phyloP scores from a whole-genome alignment of 2,113 vertebrate genomes.

The Corythornis madagascariensis region DNA sequence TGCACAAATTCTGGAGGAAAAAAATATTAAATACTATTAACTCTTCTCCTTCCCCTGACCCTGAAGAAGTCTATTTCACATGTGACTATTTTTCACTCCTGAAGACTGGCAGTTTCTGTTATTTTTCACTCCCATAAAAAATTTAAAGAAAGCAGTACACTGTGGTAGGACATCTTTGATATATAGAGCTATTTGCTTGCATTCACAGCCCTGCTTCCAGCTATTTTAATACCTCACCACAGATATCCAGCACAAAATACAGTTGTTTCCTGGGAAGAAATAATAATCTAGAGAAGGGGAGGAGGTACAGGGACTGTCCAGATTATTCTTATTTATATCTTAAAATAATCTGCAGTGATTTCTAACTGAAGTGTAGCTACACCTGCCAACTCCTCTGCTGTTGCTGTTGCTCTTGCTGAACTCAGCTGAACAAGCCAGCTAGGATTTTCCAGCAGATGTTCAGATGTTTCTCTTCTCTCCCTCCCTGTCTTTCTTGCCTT shows the following conservation, averaged over 20 bases:
- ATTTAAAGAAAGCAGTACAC: neutral
- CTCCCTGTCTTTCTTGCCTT: conserved; percentile 15
- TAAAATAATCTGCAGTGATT: conserved; percentile 54
- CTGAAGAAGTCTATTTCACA: neutral
- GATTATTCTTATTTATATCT: conserved; percentile 69
- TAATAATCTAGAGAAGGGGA: neutral
- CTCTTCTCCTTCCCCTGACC: neutral
- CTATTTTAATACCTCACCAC: neutral
- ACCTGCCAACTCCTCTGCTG: conserved; percentile 70
- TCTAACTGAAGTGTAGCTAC: conserved; percentile 53
- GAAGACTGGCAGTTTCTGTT: neutral
- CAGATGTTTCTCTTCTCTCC: conserved; percentile 51
- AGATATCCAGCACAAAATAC: neutral
- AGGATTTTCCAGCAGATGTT: conserved; percentile 71
- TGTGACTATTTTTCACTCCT: neutral
- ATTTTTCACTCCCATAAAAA: neutral
- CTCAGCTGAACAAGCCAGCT: conserved; percentile 72
- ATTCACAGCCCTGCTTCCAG: neutral
- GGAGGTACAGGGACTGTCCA: neutral
- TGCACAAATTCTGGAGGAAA: neutral
- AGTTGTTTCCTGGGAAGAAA: neutral
- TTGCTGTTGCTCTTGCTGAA: conserved; percentile 70
- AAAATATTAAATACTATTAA: neutral
- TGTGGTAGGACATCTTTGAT: neutral
- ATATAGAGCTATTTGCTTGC: neutral